Percentiles rank a stretch among this genome's conserved stretches.
Evolutionary conservation across 2,888 invertebrate species (phyloP).

Genomic region (Griposia aprilina): DNA sequence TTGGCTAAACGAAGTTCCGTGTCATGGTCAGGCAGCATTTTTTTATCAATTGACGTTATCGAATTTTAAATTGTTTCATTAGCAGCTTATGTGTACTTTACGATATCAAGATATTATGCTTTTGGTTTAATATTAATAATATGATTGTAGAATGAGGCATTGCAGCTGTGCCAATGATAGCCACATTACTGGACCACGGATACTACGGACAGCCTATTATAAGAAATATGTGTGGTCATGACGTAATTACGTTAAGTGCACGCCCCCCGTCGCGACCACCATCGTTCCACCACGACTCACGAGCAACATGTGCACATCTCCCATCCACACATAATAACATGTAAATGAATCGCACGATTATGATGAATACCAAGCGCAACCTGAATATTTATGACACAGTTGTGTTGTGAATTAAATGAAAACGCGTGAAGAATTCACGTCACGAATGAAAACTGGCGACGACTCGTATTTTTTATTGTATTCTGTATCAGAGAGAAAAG

Average conservation of each 20-base stretch:
- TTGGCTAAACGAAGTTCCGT: constrained; percentile 47
- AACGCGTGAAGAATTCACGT: constrained; percentile 75
- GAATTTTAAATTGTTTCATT: constrained; percentile 20
- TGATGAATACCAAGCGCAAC: constrained; percentile 82
- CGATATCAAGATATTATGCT: constrained; percentile 4
- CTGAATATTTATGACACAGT: constrained; percentile 83
- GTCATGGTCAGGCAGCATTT: constrained; percentile 49
- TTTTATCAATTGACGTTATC: constrained; percentile 36
- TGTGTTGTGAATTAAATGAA: constrained; percentile 77
- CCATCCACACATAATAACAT: constrained; percentile 80
- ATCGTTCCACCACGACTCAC: constrained; percentile 32
- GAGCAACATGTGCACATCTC: constrained; percentile 69
- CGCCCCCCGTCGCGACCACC: constrained; percentile 36
- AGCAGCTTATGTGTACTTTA: constrained; percentile 22
- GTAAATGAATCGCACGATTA: constrained; percentile 86
- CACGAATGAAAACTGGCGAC: constrained; percentile 73
- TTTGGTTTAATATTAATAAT: constrained; percentile 30
- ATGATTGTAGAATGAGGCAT: background rate
- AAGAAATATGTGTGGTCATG: constrained; percentile 43
- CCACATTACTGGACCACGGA: constrained; percentile 21
- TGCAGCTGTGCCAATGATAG: constrained; percentile 8
- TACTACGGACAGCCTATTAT: constrained; percentile 13
- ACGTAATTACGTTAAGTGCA: constrained; percentile 53
- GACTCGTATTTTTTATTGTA: constrained; percentile 69
- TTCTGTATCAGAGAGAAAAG: constrained; percentile 60